These are phyloP conservation scores for Centropus bengalensis DNA, from an alignment of 2,113 vertebrate genomes.

Conservation along the genomic window DNA sequence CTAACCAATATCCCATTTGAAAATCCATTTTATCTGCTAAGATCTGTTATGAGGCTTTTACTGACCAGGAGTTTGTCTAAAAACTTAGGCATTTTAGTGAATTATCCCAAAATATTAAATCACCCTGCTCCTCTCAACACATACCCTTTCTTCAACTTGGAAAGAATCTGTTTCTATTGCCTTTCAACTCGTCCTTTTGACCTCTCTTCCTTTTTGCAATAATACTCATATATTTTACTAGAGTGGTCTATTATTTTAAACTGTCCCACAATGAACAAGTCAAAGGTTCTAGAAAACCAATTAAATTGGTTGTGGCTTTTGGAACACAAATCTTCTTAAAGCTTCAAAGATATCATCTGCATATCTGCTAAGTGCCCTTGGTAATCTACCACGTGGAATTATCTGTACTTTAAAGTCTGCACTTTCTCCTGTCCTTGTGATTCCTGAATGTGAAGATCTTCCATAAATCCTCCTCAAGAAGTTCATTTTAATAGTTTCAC, in stretches of 20 bases:
- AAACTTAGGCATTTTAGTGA: background rate
- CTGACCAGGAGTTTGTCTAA: background rate
- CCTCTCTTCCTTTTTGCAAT: background rate
- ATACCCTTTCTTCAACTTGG: background rate
- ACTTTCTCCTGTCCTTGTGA: background rate
- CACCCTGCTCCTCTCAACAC: background rate
- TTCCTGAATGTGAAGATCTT: background rate
- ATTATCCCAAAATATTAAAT: background rate
- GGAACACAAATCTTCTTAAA: constrained; percentile 9
- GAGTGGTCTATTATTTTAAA: background rate
- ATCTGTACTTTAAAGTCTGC: background rate
- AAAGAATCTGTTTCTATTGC: background rate
- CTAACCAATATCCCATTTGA: background rate
- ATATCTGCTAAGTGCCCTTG: background rate
- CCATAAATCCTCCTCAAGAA: background rate
- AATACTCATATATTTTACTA: background rate
- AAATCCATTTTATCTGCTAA: background rate
- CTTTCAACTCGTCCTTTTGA: background rate
- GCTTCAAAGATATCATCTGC: background rate
- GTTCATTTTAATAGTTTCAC: background rate
- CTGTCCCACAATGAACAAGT: background rate
- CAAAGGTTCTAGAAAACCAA: constrained; percentile 15
- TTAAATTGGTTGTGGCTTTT: background rate
- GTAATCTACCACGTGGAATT: background rate
- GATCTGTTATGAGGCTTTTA: background rate